Evolutionary conservation across 2,888 invertebrate species (phyloP).

Genomic region (Isotomurus palustris): DNA sequence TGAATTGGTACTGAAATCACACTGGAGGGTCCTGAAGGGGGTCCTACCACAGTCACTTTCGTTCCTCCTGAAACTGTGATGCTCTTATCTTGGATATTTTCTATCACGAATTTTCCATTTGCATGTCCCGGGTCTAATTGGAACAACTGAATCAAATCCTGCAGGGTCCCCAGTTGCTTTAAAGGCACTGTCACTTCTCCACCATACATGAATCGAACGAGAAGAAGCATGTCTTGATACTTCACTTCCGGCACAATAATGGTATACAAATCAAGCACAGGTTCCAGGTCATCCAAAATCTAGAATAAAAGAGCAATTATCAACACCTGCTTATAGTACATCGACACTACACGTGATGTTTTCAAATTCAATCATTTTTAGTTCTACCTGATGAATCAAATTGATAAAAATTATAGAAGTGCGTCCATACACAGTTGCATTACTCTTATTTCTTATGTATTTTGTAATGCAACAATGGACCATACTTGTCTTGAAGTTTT

Average conservation of each 20-base stretch:
- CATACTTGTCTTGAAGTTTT: too few relatives aligned
- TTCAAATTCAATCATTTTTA: too few relatives aligned
- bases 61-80: constrained; percentile 34
- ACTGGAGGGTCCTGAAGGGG: constrained; percentile 13
- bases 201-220: constrained; percentile 45
- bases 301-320: constrained; percentile 11
- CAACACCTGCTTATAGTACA: background rate
- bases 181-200: constrained; percentile 45
- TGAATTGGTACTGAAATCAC: constrained; percentile 1
- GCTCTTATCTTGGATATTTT: constrained; percentile 44
- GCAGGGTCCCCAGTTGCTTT: constrained; percentile 44
- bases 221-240: constrained; percentile 42
- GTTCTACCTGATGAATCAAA: too few relatives aligned
- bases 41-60: constrained; percentile 31
- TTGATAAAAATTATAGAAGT: too few relatives aligned
- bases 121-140: constrained; percentile 44
- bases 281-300: constrained; percentile 43
- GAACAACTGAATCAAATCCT: constrained; percentile 44
- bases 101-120: constrained; percentile 45
- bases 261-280: constrained; percentile 27
- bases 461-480: too few relatives aligned
- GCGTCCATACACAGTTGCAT: too few relatives aligned
- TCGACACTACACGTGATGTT: background rate
- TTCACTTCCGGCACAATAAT: constrained; percentile 43
- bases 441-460: too few relatives aligned